Conservation (phyloP, 2,797 vertebrate species). For the Microchirus variegatus region DNA sequence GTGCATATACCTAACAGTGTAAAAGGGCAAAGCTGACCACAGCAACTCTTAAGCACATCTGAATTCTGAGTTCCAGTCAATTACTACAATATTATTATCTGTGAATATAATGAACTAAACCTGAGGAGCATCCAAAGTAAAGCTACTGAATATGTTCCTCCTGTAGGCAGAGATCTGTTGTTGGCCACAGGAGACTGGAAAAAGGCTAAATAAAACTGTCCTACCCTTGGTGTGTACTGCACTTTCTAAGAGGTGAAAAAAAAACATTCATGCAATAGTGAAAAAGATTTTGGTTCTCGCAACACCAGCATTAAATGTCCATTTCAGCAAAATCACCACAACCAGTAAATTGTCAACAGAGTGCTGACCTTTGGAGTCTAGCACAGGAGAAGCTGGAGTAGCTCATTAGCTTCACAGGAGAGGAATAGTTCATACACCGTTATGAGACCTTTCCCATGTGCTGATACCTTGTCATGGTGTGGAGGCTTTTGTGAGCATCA, state of each 20-base stretch:
- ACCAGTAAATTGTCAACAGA: not conserved
- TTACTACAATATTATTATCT: constrained; percentile 15
- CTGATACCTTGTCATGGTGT: no score
- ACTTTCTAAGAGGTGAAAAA: constrained; percentile 13
- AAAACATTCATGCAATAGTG: not conserved
- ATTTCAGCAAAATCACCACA: not conserved
- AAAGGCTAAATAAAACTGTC: constrained; percentile 7
- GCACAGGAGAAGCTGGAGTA: not conserved
- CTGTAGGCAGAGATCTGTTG: constrained; percentile 4
- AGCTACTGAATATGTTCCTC: constrained; percentile 4
- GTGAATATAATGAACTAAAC: constrained; percentile 30
- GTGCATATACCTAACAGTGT: constrained; percentile 15
- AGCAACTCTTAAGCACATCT: constrained; percentile 34
- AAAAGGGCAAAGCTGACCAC: constrained; percentile 49
- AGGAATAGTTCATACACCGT: not conserved
- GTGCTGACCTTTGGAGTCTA: not conserved
- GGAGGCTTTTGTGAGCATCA: no score
- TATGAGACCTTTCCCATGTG: not conserved
- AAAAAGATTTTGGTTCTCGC: not conserved
- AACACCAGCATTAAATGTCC: not conserved
- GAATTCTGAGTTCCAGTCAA: constrained; percentile 26
- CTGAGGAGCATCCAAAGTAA: constrained; percentile 17
- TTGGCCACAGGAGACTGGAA: constrained; percentile 13
- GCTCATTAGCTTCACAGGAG: not conserved
- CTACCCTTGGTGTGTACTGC: constrained; percentile 8